Evolutionary conservation across 2,113 vertebrate genomes (phyloP).

Genomic region (Caranx melampygus): DNA sequence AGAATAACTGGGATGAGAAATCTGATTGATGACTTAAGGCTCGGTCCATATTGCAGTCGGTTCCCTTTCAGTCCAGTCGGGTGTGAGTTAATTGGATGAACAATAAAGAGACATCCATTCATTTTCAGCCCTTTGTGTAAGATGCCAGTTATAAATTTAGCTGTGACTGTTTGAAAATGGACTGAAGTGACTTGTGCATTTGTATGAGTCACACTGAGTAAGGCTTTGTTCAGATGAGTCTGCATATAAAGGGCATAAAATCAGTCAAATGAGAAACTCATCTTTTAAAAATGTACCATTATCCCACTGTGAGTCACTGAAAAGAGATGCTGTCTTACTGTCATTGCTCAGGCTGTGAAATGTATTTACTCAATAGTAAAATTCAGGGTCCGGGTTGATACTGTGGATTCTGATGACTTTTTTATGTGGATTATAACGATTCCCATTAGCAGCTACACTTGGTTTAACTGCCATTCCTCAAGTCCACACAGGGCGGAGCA

Average conservation of each 20-base stretch:
- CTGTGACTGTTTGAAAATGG: constrained; percentile 24
- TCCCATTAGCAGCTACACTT: constrained; percentile 25
- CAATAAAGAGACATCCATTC: not conserved
- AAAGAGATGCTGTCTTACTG: constrained; percentile 16
- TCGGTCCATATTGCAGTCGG: not conserved
- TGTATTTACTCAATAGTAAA: constrained; percentile 21
- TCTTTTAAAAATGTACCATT: constrained; percentile 45
- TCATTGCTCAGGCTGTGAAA: constrained; percentile 40
- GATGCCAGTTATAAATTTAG: constrained; percentile 26
- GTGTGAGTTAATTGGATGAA: constrained; percentile 4
- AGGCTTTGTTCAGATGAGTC: constrained; percentile 50
- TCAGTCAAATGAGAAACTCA: constrained; percentile 54
- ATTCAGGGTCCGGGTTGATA: not conserved
- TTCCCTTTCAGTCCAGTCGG: not conserved
- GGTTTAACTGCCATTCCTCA: constrained; percentile 5
- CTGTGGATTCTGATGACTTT: constrained; percentile 16
- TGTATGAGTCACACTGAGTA: constrained; percentile 58
- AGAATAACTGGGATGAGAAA: not conserved
- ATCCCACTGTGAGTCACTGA: constrained; percentile 59
- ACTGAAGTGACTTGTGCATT: constrained; percentile 42
- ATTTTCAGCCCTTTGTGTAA: constrained; percentile 11
- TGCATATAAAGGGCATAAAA: constrained; percentile 49
- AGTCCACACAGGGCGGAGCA: not conserved
- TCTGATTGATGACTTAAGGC: constrained; percentile 3
- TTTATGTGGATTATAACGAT: constrained; percentile 21